Percentiles rank a stretch among this genome's conserved stretches.
phyloP scores from a whole-genome alignment of 2,113 vertebrate species.

The Semnornis frantzii region DNA sequence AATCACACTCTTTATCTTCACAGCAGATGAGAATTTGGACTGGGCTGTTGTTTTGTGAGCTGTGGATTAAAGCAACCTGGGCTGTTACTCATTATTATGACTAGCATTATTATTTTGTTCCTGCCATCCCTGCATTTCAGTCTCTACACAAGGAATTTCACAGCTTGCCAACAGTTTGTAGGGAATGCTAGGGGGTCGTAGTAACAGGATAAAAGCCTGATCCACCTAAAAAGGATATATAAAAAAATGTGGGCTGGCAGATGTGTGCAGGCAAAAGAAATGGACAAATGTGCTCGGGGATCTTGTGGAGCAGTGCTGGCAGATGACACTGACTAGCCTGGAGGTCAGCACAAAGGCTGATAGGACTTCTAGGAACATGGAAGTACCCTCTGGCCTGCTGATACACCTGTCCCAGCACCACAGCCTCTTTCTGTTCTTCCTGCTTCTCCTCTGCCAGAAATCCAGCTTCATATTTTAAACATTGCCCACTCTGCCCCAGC shows the following conservation, averaged over 20 bases:
- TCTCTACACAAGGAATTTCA: not conserved
- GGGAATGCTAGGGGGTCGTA: not conserved
- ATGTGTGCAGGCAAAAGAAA: not conserved
- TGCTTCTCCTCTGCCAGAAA: not conserved
- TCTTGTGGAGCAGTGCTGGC: not conserved
- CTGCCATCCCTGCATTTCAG: not conserved
- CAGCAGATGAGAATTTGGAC: conserved; percentile 56
- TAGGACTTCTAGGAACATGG: not conserved
- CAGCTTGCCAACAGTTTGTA: not conserved
- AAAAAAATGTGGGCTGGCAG: not conserved
- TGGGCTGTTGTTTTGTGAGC: conserved; percentile 39
- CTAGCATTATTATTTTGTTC: conserved; percentile 17
- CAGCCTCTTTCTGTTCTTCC: not conserved
- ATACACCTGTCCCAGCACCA: not conserved
- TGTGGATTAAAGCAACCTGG: not conserved
- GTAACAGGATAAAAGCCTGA: not conserved
- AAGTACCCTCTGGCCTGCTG: not conserved
- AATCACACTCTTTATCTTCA: conserved; percentile 50
- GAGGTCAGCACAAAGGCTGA: not conserved
- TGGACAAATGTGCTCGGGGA: not conserved
- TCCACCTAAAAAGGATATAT: not conserved
- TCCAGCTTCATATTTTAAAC: not conserved
- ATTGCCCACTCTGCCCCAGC: rapidly evolving
- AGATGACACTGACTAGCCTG: not conserved
- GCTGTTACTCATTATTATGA: conserved; percentile 46